Conservation (phyloP, 2,797 vertebrate genomes). For the Tapera naevia region DNA sequence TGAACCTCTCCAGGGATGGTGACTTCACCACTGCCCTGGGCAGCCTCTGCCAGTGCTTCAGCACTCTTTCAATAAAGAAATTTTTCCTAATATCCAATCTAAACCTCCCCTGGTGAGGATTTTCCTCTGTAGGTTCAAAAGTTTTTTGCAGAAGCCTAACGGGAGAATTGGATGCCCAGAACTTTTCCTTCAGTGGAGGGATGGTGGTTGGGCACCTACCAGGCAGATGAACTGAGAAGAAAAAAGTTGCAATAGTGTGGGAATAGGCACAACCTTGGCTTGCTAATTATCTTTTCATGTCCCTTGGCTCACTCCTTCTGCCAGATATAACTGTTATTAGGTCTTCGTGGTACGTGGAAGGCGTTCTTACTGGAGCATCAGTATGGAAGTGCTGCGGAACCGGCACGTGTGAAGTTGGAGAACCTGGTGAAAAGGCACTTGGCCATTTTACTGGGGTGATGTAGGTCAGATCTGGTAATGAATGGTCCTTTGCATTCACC, state of each 20-base stretch:
- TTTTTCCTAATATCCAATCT: no score
- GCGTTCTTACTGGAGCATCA: background rate
- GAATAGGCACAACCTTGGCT: background rate
- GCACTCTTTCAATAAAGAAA: no score
- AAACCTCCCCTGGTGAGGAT: no score
- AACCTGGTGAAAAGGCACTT: conserved; percentile 5
- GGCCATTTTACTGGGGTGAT: background rate
- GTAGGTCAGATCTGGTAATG: background rate
- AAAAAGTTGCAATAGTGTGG: background rate
- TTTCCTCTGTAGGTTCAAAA: background rate
- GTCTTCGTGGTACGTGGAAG: background rate
- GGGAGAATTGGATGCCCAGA: background rate
- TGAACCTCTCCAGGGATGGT: no score
- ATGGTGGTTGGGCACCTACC: background rate
- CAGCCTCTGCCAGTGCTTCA: no score
- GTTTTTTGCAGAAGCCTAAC: background rate
- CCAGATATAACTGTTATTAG: background rate
- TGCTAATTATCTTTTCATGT: background rate
- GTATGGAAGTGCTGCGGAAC: background rate
- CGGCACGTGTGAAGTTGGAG: background rate
- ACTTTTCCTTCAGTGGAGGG: background rate
- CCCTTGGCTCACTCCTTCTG: background rate
- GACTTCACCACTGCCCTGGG: no score
- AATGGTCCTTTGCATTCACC: background rate
- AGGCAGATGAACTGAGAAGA: background rate